phyloP scores from a whole-genome alignment of 2,888 invertebrate genomes.

The Caradrina kadenii region DNA sequence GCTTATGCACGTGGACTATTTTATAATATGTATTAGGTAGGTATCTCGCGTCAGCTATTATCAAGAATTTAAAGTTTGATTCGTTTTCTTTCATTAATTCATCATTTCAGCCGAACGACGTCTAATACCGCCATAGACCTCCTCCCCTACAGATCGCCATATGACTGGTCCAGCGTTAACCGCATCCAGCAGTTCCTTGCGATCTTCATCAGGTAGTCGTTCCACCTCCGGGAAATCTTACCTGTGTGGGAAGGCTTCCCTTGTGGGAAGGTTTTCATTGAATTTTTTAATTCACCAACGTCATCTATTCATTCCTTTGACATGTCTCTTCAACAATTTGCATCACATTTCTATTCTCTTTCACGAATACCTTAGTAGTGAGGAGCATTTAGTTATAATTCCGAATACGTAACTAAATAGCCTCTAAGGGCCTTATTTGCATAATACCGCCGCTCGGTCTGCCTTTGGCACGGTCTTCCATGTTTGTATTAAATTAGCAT shows the following conservation, averaged over 20 bases:
- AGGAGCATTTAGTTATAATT: slow-evolving; percentile 20
- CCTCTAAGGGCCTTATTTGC: slow-evolving; percentile 26
- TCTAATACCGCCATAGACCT: too few species aligned
- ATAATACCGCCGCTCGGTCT: slow-evolving; percentile 34
- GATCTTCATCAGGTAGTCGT: too few species aligned
- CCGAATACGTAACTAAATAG: slow-evolving; percentile 28
- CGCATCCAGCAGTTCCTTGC: too few species aligned
- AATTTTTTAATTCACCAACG: background rate
- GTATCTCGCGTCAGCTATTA: slow-evolving; percentile 19
- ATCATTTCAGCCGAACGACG: too few species aligned
- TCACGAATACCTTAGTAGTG: slow-evolving; percentile 5
- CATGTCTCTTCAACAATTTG: slow-evolving; percentile 3
- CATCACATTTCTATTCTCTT: slow-evolving; percentile 10
- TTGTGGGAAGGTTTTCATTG: too few species aligned
- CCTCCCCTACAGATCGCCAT: too few species aligned
- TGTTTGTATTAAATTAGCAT: slow-evolving; percentile 46
- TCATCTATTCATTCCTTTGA: background rate
- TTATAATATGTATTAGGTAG: background rate
- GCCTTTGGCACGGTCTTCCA: slow-evolving; percentile 23
- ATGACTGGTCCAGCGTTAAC: too few species aligned
- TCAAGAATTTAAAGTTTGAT: slow-evolving; percentile 7
- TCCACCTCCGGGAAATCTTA: too few species aligned
- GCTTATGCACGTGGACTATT: slow-evolving; percentile 22
- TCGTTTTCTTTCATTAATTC: background rate
- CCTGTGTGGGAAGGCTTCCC: too few species aligned